Evolutionary conservation across 92 coral and sea anemone genomes (phyloP).

Genomic region (Pocillopora grandis): DNA sequence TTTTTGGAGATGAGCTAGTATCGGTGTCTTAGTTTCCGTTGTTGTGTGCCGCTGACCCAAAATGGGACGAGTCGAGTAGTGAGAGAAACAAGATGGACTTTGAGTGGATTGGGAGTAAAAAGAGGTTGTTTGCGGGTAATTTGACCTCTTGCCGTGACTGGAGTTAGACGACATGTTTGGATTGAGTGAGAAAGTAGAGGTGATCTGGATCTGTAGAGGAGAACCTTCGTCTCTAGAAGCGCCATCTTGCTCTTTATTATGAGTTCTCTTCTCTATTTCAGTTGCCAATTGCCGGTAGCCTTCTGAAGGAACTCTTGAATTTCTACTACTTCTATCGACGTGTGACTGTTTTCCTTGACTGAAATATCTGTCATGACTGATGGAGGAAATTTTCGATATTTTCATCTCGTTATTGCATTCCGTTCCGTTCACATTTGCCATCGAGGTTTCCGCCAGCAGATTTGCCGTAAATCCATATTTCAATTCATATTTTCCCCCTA

Average conservation of each 20-base stretch:
- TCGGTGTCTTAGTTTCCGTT: not conserved
- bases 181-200: conserved; percentile 22
- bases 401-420: not conserved
- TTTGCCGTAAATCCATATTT: not conserved
- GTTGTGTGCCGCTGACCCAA: not conserved
- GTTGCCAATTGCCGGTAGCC: not conserved
- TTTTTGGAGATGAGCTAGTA: not conserved
- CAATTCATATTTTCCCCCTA: not conserved
- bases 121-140: not conserved
- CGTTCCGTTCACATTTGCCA: not conserved
- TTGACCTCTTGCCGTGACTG: not conserved
- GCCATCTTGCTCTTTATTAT: not conserved
- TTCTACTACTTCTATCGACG: not conserved
- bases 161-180: not conserved
- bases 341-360: not conserved
- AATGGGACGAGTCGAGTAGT: not conserved
- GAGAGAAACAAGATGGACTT: not conserved
- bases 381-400: not conserved
- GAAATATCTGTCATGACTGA: not conserved
- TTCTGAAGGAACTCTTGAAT: not conserved
- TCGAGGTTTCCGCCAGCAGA: too few species aligned
- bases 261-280: not conserved
- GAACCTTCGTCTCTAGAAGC: conserved; percentile 3
- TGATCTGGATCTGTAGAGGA: conserved; percentile 8
- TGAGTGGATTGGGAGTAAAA: not conserved